Evolutionary conservation across 2,797 vertebrate genomes (phyloP), one percentile per base, ranked within the genome.

Genomic region (Falco columbarius): DNA sequence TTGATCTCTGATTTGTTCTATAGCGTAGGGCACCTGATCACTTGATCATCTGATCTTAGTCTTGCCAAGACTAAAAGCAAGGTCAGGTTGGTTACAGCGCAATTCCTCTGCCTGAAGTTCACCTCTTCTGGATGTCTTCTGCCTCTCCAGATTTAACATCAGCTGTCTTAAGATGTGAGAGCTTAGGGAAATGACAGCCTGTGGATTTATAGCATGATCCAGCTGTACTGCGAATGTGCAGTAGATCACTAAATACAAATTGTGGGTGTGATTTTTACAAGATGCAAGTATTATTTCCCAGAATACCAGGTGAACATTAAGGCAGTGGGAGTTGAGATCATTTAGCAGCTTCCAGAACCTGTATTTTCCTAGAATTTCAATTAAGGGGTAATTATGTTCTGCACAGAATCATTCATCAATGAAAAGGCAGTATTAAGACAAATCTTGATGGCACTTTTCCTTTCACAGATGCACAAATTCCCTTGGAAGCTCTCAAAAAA

Each of bases 301-400:
- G 49, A 85, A 92, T 17, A 36, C 15, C 21, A 54, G 65, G 27
- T 61, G 58, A 85, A 30, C 26, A 30, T 81, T 58, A 81, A 71
- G 52, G 76, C 17, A 32, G 18, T 21, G 40, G 36, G 44, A 76
- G 40, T 4, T 62, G 83, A 77, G 68, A 85, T 72, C 18, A 42
- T 65, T 89, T 65, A 92, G 61, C 61, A 88, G 34, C 84, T 95
- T 75, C 54, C 67, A 92, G 83, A 91, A 77, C 54, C 58, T 63
- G 2, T 91, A 21, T 93, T 91, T 90, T 86, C 83, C 23, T 91
- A 66, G 72, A 68, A 92, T 85, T 94, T 68, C 91, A 88, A 95
- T 92, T 86, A 59, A 73, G 63, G 72, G 79, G 21, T 91, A 88
- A 89, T 96, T 92, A 85, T 17, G 36, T 70, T 86, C 81, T 75